These are phyloP conservation scores for Mohoua ochrocephala DNA, from an alignment of 2,113 vertebrate genomes.

Conservation along the genomic window DNA sequence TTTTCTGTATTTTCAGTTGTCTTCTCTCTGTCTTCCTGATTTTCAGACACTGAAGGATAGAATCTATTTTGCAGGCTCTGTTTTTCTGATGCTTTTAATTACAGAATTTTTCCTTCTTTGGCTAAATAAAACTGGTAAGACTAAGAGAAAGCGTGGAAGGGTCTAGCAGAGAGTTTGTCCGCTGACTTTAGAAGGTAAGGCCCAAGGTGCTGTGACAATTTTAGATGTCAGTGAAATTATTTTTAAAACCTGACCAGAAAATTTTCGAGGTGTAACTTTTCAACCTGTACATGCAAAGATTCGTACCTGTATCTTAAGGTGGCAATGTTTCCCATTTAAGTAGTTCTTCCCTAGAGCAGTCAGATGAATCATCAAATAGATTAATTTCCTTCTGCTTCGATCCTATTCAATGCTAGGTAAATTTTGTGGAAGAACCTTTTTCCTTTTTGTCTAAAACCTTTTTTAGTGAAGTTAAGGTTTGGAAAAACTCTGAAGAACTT, in stretches of 20 bases:
- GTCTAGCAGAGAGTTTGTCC: background rate
- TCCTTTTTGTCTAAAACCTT: background rate
- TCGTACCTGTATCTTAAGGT: background rate
- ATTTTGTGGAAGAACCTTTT: background rate
- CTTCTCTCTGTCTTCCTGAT: background rate
- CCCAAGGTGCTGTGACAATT: background rate
- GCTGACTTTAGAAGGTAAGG: background rate
- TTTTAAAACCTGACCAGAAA: background rate
- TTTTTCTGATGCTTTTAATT: background rate
- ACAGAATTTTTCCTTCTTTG: background rate
- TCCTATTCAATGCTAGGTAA: background rate
- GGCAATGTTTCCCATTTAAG: background rate
- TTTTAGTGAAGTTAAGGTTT: background rate
- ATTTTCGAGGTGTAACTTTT: background rate
- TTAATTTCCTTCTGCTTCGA: background rate
- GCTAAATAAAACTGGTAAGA: background rate
- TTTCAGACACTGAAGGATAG: background rate
- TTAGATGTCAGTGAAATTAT: background rate
- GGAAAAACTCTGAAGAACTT: background rate
- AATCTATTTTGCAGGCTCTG: background rate
- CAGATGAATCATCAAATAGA: background rate
- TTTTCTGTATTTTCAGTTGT: background rate
- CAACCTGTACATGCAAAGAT: background rate
- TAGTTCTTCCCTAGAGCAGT: background rate
- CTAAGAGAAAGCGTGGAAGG: background rate